Conservation (phyloP, 2,888 invertebrate genomes). For the Lymantria monacha region DNA sequence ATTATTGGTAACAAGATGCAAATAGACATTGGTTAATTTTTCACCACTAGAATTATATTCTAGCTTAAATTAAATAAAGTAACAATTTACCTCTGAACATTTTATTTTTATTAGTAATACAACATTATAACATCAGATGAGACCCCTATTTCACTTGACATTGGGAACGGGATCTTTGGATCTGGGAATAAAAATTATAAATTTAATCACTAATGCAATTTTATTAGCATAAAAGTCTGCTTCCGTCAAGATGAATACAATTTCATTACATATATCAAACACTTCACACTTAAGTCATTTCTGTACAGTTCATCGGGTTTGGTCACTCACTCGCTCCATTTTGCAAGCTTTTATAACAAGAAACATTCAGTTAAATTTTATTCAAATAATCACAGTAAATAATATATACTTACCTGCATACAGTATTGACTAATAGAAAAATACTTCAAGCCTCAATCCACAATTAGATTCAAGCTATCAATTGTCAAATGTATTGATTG, state of each 20-base stretch:
- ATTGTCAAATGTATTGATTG: neutral
- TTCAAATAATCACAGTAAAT: slow-evolving; percentile 20
- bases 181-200: slow-evolving; percentile 65
- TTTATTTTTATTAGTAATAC: slow-evolving; percentile 14
- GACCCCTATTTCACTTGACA: slow-evolving; percentile 32
- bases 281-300: slow-evolving; percentile 60
- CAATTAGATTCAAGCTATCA: neutral
- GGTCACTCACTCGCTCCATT: slow-evolving; percentile 69
- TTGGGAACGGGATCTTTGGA: slow-evolving; percentile 67
- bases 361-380: slow-evolving; percentile 52
- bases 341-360: slow-evolving; percentile 77
- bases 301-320: slow-evolving; percentile 49
- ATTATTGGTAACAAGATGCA: slow-evolving; percentile 51
- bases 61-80: neutral
- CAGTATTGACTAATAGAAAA: slow-evolving; percentile 5
- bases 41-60: no score
- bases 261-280: slow-evolving; percentile 42
- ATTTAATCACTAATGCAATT: slow-evolving; percentile 49
- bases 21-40: no score
- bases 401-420: slow-evolving; percentile 45
- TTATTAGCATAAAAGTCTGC: slow-evolving; percentile 58
- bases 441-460: slow-evolving; percentile 8
- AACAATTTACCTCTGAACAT: neutral
- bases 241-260: slow-evolving; percentile 36
- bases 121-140: slow-evolving; percentile 10